Evolutionary conservation across 2,113 vertebrate genomes (phyloP).

Genomic region (Nesoenas mayeri): DNA sequence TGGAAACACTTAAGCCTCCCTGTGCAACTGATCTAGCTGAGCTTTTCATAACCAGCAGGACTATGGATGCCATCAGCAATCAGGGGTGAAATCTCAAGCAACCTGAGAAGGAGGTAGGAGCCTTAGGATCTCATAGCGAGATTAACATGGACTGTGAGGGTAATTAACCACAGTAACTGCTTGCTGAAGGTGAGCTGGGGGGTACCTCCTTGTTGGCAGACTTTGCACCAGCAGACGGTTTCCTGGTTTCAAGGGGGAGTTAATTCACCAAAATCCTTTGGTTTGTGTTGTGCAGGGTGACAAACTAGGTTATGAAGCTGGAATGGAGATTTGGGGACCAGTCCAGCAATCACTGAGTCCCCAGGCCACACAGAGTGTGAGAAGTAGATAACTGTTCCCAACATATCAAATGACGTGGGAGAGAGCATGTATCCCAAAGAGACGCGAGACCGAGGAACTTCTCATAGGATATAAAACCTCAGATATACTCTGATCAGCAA

Average conservation of each 20-base stretch:
- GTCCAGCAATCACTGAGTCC: not conserved
- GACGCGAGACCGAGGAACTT: not conserved
- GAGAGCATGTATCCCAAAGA: not conserved
- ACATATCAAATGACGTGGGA: not conserved
- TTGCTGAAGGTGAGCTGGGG: not conserved
- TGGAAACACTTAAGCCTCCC: conserved; percentile 63
- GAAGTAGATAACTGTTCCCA: not conserved
- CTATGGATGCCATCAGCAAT: conserved; percentile 58
- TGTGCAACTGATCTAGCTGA: conserved; percentile 39
- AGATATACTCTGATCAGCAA: not conserved
- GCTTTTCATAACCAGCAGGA: conserved; percentile 49
- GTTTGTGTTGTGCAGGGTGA: not conserved
- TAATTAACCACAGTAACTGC: conserved; percentile 25
- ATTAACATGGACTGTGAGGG: conserved; percentile 37
- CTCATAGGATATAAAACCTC: not conserved
- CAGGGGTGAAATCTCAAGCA: conserved; percentile 45
- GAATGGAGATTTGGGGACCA: not conserved
- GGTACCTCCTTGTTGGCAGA: not conserved
- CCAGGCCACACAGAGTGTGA: conserved; percentile 12
- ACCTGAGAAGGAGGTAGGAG: conserved; percentile 21
- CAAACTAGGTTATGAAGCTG: not conserved
- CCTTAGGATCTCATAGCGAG: conserved; percentile 22
- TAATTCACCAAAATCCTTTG: not conserved
- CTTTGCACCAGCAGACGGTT: not conserved
- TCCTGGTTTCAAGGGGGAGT: not conserved